Conservation (phyloP, 2,888 invertebrate species). For the Pachydiplax longipennis region DNA sequence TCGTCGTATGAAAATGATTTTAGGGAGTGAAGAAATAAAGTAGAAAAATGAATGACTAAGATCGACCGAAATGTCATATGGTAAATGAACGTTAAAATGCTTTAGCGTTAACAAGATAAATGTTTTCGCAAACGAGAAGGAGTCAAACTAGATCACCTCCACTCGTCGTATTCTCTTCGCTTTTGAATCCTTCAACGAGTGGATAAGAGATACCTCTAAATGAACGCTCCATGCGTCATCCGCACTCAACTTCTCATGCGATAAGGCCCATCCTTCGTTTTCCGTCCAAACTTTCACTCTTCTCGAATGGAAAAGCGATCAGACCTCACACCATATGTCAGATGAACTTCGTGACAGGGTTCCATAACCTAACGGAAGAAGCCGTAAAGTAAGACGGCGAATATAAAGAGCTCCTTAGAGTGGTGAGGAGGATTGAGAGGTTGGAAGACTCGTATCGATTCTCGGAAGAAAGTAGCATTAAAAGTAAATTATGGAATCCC, state of each 20-base stretch:
- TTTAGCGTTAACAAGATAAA: too few relatives aligned
- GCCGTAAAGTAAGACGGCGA: not conserved
- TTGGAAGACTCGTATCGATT: not conserved
- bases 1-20: too few relatives aligned
- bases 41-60: too few relatives aligned
- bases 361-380: not conserved
- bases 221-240: not conserved
- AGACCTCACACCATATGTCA: not conserved
- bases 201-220: not conserved
- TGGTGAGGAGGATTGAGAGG: not conserved
- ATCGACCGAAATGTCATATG: too few relatives aligned
- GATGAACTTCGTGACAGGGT: constrained; percentile 9
- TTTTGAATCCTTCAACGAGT: too few relatives aligned
- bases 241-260: not conserved
- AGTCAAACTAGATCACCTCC: too few relatives aligned
- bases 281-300: not conserved
- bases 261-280: not conserved
- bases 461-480: not conserved
- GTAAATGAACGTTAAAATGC: too few relatives aligned
- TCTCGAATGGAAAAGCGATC: not conserved
- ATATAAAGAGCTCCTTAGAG: not conserved
- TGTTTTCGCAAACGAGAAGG: too few relatives aligned
- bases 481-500: not conserved
- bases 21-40: too few relatives aligned
- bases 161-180: too few relatives aligned